phyloP scores from a whole-genome alignment of 2,888 invertebrate species.

The Lepidocyrtoides sp. region DNA sequence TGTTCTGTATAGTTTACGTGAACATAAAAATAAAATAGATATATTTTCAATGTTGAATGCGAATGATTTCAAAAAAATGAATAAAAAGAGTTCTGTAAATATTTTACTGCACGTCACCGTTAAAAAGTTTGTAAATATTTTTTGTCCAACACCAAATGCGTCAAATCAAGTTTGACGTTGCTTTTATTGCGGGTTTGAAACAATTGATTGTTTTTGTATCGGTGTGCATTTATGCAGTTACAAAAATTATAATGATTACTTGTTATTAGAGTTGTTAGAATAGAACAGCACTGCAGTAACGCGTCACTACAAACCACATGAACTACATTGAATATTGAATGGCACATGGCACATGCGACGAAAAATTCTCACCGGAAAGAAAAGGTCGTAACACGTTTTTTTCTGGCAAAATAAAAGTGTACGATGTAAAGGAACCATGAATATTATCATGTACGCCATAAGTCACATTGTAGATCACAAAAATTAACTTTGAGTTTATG shows the following conservation, averaged over 20 bases:
- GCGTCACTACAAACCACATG: too few relatives aligned
- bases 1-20: too few relatives aligned
- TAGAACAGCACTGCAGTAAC: too few relatives aligned
- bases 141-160: too few relatives aligned
- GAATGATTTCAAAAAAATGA: too few relatives aligned
- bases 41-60: too few relatives aligned
- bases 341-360: not conserved
- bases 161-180: too few relatives aligned
- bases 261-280: not conserved
- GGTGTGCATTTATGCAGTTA: not conserved
- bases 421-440: not conserved
- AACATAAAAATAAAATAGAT: too few relatives aligned
- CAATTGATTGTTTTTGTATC: not conserved
- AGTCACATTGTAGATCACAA: not conserved
- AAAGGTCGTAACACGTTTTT: conserved; percentile 8
- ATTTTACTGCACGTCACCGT: too few relatives aligned
- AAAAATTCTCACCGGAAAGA: not conserved
- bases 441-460: not conserved
- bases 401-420: not conserved
- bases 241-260: not conserved
- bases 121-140: too few relatives aligned
- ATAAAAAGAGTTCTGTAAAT: too few relatives aligned
- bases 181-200: not conserved
- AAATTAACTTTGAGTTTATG: not conserved
- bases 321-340: not conserved